Conservation (phyloP, 2,797 vertebrate genomes). For the Perodicticus potto region DNA sequence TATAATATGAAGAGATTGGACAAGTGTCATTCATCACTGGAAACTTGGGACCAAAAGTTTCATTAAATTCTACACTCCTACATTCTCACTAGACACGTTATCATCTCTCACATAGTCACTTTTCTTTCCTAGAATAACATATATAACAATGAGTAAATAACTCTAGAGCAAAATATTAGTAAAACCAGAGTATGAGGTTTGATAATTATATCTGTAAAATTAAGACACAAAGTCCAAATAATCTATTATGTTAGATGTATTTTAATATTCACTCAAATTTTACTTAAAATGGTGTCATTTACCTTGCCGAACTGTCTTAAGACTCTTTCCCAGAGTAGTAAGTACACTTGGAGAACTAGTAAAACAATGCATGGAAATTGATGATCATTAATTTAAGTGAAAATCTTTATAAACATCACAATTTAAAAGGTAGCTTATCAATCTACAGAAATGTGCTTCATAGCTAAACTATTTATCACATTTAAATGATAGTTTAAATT, state of each 20-base stretch:
- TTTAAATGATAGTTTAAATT: slow-evolving; percentile 79
- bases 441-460: slow-evolving; percentile 37
- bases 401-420: slow-evolving; percentile 35
- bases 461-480: slow-evolving; percentile 58
- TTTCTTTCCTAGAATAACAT: slow-evolving; percentile 59
- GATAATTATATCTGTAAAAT: slow-evolving; percentile 29
- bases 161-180: slow-evolving; percentile 40
- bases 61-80: slow-evolving; percentile 29
- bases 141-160: slow-evolving; percentile 26
- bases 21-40: slow-evolving; percentile 4
- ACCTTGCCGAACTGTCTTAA: not conserved
- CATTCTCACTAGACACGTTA: slow-evolving; percentile 24
- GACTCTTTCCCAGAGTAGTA: slow-evolving; percentile 39
- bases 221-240: not conserved
- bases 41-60: slow-evolving; percentile 28
- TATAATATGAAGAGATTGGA: slow-evolving; percentile 48
- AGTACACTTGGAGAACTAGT: not conserved
- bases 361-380: slow-evolving; percentile 48
- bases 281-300: slow-evolving; percentile 22
- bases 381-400: slow-evolving; percentile 43
- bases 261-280: slow-evolving; percentile 18
- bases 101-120: slow-evolving; percentile 54
- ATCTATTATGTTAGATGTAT: slow-evolving; percentile 15
- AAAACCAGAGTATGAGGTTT: slow-evolving; percentile 24
- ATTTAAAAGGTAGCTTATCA: slow-evolving; percentile 47